Conservation (phyloP, 2,888 invertebrate species). For the Halictus quadricinctus region DNA sequence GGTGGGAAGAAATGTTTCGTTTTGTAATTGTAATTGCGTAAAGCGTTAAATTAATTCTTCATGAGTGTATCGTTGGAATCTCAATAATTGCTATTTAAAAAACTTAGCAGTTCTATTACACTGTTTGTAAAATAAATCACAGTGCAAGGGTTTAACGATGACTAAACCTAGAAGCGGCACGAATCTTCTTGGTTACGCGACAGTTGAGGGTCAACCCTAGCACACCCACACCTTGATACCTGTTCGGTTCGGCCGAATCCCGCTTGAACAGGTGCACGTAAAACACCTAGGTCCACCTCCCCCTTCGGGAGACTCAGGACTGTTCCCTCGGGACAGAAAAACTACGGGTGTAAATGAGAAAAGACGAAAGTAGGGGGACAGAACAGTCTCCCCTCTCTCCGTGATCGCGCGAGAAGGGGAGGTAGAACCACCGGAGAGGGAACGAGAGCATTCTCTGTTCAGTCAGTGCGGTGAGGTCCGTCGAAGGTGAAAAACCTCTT, state of each 20-base stretch:
- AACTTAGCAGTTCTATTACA: not conserved
- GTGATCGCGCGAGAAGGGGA: not conserved
- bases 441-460: conserved; percentile 44
- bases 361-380: conserved; percentile 38
- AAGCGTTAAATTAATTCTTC: too few relatives aligned
- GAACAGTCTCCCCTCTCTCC: not conserved
- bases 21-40: too few relatives aligned
- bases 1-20: too few relatives aligned
- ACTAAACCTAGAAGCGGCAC: not conserved
- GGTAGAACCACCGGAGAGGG: conserved; percentile 43
- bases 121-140: not conserved
- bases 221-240: conserved; percentile 6
- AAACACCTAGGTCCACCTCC: conserved; percentile 3
- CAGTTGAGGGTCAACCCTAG: not conserved
- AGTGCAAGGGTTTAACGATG: not conserved
- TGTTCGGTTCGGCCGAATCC: not conserved
- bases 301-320: not conserved
- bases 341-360: conserved; percentile 48
- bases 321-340: conserved; percentile 51
- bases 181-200: too few relatives aligned
- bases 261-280: conserved; percentile 35
- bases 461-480: conserved; percentile 63
- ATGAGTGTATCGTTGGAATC: too few relatives aligned
- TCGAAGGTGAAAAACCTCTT: conserved; percentile 69
- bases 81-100: not conserved